Evolutionary conservation across 1,140 invertebrate genomes (phyloP).

Genomic region (Chionoecetes opilio): DNA sequence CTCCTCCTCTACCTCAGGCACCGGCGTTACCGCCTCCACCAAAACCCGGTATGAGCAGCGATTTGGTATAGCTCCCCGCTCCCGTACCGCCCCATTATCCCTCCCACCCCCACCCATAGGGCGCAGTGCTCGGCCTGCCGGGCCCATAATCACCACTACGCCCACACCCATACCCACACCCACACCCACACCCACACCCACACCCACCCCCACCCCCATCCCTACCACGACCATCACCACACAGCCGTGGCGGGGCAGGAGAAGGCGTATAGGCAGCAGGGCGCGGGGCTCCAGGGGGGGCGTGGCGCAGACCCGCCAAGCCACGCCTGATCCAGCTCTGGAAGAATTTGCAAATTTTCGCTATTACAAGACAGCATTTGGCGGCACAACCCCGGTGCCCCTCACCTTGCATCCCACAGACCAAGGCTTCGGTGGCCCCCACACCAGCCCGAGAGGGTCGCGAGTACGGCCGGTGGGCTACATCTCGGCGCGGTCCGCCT

Average conservation of each 20-base stretch:
- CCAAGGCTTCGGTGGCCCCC: neutral
- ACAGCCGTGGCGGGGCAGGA: neutral
- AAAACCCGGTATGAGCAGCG: slow-evolving; percentile 78
- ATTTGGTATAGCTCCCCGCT: neutral
- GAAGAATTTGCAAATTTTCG: slow-evolving; percentile 80
- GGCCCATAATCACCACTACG: neutral
- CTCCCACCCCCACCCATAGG: slow-evolving; percentile 45
- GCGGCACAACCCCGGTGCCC: neutral
- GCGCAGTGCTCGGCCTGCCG: neutral
- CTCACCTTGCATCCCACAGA: neutral
- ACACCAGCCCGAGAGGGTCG: neutral
- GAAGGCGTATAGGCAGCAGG: neutral
- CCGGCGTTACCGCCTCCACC: slow-evolving; percentile 76
- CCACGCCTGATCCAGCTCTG: slow-evolving; percentile 53
- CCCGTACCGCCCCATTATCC: neutral
- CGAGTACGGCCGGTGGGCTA: slow-evolving; percentile 62
- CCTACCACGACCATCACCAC: neutral
- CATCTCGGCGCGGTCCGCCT: slow-evolving; percentile 66
- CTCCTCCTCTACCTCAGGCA: neutral
- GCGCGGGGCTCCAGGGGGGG: neutral
- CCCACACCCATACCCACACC: too few species aligned
- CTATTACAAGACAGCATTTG: slow-evolving; percentile 80
- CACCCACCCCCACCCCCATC: neutral
- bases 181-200: neutral
- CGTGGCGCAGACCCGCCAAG: slow-evolving; percentile 31